Base-by-base conservation (phyloP, 2,797 vertebrate genomes). In the Glossophaga mutica region DNA sequence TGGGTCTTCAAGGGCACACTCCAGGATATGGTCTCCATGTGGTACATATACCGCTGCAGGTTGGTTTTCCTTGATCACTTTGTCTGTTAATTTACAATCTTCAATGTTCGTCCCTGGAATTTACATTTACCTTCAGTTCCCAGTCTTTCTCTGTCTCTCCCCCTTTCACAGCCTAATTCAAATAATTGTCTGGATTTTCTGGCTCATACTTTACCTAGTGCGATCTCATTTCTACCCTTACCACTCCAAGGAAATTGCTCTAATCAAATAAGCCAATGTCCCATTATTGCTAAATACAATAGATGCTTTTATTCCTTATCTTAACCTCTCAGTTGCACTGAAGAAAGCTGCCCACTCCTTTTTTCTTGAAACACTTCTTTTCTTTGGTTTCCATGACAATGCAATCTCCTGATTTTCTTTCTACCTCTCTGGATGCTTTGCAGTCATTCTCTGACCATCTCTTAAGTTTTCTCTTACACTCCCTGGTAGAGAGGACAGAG, bases 21-120 rank as follows among this genome's bases (percentile, higher is more conserved):
- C 98, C 98, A 98, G 98, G 98, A 98, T 99, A 98, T 98, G 99
- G 98, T 99, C 99, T 98, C 97, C 89, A 22, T 97, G 98, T 98
- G 97, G 98, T 98, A 97, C 97, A 94, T 96, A 95, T 93, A 96
- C 94, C 98, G 93, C 96, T 18, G 97, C 97, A 97, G 98, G 98
- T 98, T 99, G 99, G 98, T 99, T 99, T 99, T 99, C 99, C 98
- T 99, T 98, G 98, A 99, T 99, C 59, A 67, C n/a, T 67, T 67
- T 37, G 62, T 26, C n/a, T 84, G 32, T 34, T 68, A 65, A 50
- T 50, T 83, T 84, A 83, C 87, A 91, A 82, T 77, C 39, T 85
- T 81, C 68, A 90, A 24, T 39, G 5, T 74, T 91, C 24, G 87
- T 52, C 29, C 24, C 50, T 88, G 34, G 42, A 44, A 70, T 87